Evolutionary conservation across 92 coral and sea anemone genomes (phyloP).

Genomic region (Meandrina meandrites): DNA sequence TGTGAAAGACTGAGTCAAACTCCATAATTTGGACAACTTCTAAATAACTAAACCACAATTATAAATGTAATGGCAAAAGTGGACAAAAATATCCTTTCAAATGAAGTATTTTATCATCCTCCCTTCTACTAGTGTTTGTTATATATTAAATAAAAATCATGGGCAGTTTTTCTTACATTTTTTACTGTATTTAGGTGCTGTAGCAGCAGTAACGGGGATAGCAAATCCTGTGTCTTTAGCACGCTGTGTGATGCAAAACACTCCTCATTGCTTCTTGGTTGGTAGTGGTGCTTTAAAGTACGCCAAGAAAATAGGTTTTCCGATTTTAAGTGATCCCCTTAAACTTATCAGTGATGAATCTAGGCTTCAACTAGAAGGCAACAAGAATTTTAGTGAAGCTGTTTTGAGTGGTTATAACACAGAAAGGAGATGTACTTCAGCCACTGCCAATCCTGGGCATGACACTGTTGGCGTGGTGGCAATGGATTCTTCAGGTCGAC

Average conservation of each 20-base stretch:
- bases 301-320: slow-evolving; percentile 79
- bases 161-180: not conserved
- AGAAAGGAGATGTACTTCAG: not conserved
- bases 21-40: no score
- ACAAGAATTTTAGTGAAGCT: slow-evolving; percentile 24
- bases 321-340: slow-evolving; percentile 71
- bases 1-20: no score
- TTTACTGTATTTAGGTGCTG: slow-evolving; percentile 71
- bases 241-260: slow-evolving; percentile 80
- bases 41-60: no score
- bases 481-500: slow-evolving; percentile 78
- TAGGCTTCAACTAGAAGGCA: slow-evolving; percentile 34
- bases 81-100: no score
- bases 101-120: no score
- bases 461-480: slow-evolving; percentile 99
- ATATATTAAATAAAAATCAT: not conserved
- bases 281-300: slow-evolving; percentile 76
- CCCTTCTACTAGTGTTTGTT: no score
- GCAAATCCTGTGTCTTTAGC: slow-evolving; percentile 90
- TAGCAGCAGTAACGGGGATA: slow-evolving; percentile 76
- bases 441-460: slow-evolving; percentile 40
- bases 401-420: slow-evolving; percentile 34
- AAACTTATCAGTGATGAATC: slow-evolving; percentile 77
- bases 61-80: no score
- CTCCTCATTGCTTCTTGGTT: slow-evolving; percentile 80